A percentile compares a stretch with the other conserved stretches of the same genome.
Conservation (phyloP, 2,113 vertebrate genomes). For the Cacatua alba region DNA sequence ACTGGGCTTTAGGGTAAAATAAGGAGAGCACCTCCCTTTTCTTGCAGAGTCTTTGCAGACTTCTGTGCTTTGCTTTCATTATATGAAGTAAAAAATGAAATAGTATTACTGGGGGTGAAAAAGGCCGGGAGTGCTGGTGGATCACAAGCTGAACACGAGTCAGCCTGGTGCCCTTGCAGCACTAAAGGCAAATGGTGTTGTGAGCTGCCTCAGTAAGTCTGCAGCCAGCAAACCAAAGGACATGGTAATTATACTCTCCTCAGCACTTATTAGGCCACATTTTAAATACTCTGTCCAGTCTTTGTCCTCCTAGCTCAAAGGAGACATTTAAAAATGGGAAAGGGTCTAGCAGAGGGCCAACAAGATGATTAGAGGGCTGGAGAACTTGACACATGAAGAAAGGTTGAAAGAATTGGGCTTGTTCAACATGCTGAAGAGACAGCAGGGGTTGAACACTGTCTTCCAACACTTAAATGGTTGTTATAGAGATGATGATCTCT, state of each 20-base stretch:
- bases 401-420: background rate
- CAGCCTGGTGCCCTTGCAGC: background rate
- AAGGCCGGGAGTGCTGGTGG: accelerated
- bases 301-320: background rate
- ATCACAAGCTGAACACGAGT: background rate
- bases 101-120: background rate
- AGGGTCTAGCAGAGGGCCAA: background rate
- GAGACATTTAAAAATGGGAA: background rate
- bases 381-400: background rate
- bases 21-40: background rate
- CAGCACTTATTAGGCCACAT: background rate
- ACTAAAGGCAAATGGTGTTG: background rate
- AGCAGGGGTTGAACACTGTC: background rate
- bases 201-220: background rate
- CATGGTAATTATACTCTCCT: background rate
- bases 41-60: background rate
- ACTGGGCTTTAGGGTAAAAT: background rate
- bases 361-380: background rate
- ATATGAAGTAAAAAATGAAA: background rate
- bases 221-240: background rate
- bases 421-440: background rate
- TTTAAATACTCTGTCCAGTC: background rate
- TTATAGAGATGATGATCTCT: background rate
- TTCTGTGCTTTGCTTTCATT: background rate
- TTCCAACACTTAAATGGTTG: background rate